Evolutionary conservation across 2,888 invertebrate species (phyloP).

Genomic region (Mythimna lalbum): DNA sequence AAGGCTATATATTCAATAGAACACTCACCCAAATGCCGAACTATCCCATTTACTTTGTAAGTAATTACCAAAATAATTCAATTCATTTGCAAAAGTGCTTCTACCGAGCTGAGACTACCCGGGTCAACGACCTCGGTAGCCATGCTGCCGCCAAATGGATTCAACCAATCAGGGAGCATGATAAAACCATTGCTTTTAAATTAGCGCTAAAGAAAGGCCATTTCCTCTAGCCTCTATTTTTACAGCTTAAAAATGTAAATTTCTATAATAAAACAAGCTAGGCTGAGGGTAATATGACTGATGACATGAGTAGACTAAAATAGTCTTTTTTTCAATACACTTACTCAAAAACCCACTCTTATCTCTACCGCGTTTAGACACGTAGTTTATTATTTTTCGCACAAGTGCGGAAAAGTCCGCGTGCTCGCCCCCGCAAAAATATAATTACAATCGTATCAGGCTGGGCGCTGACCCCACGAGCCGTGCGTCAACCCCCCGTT

Average conservation of each 20-base stretch:
- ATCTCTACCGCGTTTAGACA: too few species aligned
- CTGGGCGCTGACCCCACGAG: too few species aligned
- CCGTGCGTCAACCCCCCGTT: too few species aligned
- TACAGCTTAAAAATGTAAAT: neutral
- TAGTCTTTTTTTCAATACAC: too few species aligned
- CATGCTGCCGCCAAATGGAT: neutral
- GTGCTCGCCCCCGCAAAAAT: too few species aligned
- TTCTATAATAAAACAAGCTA: neutral
- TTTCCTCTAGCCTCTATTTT: neutral
- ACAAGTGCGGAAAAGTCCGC: too few species aligned
- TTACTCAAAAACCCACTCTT: too few species aligned
- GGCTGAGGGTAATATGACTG: too few species aligned
- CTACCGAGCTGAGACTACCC: neutral
- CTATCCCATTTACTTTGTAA: neutral
- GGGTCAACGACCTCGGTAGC: conserved; percentile 5
- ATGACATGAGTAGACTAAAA: too few species aligned
- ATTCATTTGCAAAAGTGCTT: conserved; percentile 34
- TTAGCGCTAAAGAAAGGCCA: neutral
- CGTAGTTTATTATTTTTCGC: too few species aligned
- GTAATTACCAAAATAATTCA: conserved; percentile 11
- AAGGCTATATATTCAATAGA: too few species aligned
- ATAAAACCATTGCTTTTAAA: conserved; percentile 12
- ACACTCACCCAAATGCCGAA: neutral
- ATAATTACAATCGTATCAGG: too few species aligned
- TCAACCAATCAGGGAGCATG: neutral